Base-by-base conservation (phyloP, 2,113 vertebrate species). In the Cygnus atratus region DNA sequence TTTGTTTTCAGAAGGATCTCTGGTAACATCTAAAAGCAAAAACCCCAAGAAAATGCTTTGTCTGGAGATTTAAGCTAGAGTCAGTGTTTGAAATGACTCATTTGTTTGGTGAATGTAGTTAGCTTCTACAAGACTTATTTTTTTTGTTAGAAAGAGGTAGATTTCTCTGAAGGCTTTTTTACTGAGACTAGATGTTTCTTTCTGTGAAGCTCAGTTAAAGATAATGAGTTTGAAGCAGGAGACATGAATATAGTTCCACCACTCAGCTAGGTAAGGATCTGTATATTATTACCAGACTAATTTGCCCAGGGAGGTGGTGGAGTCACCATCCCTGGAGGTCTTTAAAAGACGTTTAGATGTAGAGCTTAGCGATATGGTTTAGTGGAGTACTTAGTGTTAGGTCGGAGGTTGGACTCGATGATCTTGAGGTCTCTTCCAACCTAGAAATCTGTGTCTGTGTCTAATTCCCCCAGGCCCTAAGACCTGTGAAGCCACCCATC, bases 81-180 rank as follows among this genome's bases (percentile, higher is more conserved):
- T 88, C 25, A 35, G 37, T 83, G 68, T 95, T 70, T 70, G n/a
- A 50, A 82, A 35, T 88, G 68, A 90, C 63, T 86, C 46, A 26
- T 65, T 29, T 67, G 13, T 90, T 93, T 81, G 31, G 61, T 92
- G 74, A 72, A 46, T 70, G 31, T 39, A 73, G 57, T 79, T 85
- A 84, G 44, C 28, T 88, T 84, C 72, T 72, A 24, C 28, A 90
- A 37, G 41, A 15, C 21, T 46, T 20, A 16, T 22, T 2, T 50
- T 25, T 46, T 68, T 77, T 88, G 74, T 76, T 70, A 71, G 13
- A 22, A 87, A 71, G 59, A 11, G 31, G 18, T 86, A 43, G 72
- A 75, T 87, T 62, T 86, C 71, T 92, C 57, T 88, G 43, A 73
- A 93, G 68, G 68, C 16, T 11, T 92, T 92, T 87, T 84, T 88